Percentiles rank a stretch among this genome's conserved stretches.
phyloP scores from a whole-genome alignment of 2,113 vertebrate species.

The Amphilophus citrinellus region DNA sequence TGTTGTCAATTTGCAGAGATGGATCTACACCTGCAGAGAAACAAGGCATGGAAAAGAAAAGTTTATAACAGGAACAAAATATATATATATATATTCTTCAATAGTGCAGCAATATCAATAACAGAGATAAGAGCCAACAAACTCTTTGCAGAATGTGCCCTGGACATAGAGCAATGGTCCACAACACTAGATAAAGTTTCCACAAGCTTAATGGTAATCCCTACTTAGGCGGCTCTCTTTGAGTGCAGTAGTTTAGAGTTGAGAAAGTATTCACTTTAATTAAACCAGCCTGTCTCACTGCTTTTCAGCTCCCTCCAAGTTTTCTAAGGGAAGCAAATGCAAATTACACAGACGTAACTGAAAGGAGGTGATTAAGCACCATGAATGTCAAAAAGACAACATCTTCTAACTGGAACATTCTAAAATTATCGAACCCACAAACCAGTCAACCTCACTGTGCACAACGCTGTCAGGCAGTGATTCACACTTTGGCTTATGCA shows the following conservation, averaged over 20 bases:
- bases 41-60: not conserved
- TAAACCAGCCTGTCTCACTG: constrained; percentile 36
- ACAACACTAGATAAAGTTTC: constrained; percentile 39
- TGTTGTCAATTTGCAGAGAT: constrained; percentile 88
- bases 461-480: not conserved
- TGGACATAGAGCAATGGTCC: not conserved
- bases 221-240: constrained; percentile 48
- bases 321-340: constrained; percentile 49
- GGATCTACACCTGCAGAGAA: constrained; percentile 89
- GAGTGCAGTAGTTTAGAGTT: constrained; percentile 39
- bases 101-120: not conserved
- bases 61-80: not conserved
- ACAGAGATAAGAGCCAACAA: not conserved
- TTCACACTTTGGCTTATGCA: constrained; percentile 36
- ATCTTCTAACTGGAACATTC: constrained; percentile 32
- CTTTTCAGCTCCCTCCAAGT: constrained; percentile 29
- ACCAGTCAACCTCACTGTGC: constrained; percentile 1
- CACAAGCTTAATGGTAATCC: constrained; percentile 59
- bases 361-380: constrained; percentile 51
- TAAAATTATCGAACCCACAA: constrained; percentile 40
- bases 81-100: not conserved
- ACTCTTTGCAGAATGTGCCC: not conserved
- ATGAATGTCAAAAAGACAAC: constrained; percentile 47
- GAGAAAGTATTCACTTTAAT: constrained; percentile 59
- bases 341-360: constrained; percentile 39